phyloP scores from a whole-genome alignment of 2,888 invertebrate species.

The Agrenia bidenticulata region DNA sequence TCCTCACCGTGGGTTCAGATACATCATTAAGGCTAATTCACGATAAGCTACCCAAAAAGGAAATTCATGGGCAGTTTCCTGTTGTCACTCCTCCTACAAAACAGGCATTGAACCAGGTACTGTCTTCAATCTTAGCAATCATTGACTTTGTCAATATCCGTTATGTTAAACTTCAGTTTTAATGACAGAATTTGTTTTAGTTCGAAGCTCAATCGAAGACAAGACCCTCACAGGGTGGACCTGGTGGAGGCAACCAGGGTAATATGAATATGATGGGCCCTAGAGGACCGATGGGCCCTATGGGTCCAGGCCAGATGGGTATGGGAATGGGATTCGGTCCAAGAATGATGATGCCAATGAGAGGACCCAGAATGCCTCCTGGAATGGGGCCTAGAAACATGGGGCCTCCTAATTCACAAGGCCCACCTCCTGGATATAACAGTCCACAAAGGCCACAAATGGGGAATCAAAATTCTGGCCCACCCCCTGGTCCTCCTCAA shows the following conservation, averaged over 20 bases:
- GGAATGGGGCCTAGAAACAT: slow-evolving; percentile 61
- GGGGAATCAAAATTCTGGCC: slow-evolving; percentile 60
- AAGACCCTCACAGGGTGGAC: slow-evolving; percentile 71
- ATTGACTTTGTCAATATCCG: too few relatives aligned
- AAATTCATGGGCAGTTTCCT: slow-evolving; percentile 92
- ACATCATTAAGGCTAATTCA: slow-evolving; percentile 82
- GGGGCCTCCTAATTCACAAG: slow-evolving; percentile 59
- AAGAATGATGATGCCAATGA: slow-evolving; percentile 46
- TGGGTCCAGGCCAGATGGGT: slow-evolving; percentile 15
- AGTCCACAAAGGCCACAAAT: slow-evolving; percentile 62
- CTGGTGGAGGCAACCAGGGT: slow-evolving; percentile 15
- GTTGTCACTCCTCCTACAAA: slow-evolving; percentile 94
- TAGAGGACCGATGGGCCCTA: slow-evolving; percentile 43
- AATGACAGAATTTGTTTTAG: slow-evolving; percentile 61
- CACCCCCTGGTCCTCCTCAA: slow-evolving; percentile 46
- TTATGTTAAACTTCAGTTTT: too few relatives aligned
- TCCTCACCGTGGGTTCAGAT: slow-evolving; percentile 91
- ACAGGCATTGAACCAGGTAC: slow-evolving; percentile 70
- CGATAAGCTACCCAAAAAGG: slow-evolving; percentile 92
- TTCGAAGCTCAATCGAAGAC: slow-evolving; percentile 93
- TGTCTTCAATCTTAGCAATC: neutral
- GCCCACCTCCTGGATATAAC: slow-evolving; percentile 61
- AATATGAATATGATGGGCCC: slow-evolving; percentile 50
- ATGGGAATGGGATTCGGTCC: slow-evolving; percentile 49
- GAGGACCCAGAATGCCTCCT: slow-evolving; percentile 54